phyloP scores from a whole-genome alignment of 1,140 invertebrate species.

The Pseudachorutes palmiensis region DNA sequence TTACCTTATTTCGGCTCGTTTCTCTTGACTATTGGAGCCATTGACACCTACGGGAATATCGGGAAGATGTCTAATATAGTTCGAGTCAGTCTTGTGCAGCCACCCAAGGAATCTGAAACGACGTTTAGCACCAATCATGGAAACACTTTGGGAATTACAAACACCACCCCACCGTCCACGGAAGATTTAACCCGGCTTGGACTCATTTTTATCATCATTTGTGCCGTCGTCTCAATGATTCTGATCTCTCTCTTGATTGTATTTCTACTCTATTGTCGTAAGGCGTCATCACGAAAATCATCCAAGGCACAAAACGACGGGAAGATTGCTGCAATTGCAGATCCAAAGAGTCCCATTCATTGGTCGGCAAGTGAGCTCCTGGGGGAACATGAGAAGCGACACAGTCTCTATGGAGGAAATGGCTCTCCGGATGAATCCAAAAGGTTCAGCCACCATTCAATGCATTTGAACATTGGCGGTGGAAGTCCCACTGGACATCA shows the following conservation, averaged over 20 bases:
- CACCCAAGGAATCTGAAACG: conserved; percentile 30
- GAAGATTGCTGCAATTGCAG: conserved; percentile 37
- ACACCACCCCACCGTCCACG: conserved; percentile 31
- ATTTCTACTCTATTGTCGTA: conserved; percentile 33
- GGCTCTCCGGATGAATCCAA: conserved; percentile 4
- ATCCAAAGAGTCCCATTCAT: conserved; percentile 37
- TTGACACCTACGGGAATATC: conserved; percentile 31
- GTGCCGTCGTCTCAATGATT: conserved; percentile 34
- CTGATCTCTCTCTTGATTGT: conserved; percentile 33
- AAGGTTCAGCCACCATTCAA: conserved; percentile 16
- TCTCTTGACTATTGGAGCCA: conserved; percentile 24
- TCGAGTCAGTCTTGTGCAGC: conserved; percentile 23
- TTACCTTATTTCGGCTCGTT: conserved; percentile 33
- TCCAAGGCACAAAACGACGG: conserved; percentile 30
- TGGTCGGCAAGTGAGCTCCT: conserved; percentile 35
- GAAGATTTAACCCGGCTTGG: conserved; percentile 34
- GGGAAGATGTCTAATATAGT: conserved; percentile 36
- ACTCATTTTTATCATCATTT: conserved; percentile 33
- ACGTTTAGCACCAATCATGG: not conserved
- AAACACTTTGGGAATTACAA: conserved; percentile 25
- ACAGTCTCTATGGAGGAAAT: conserved; percentile 36
- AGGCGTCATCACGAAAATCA: conserved; percentile 25
- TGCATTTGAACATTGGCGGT: conserved; percentile 31
- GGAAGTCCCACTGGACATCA: not conserved
- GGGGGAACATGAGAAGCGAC: conserved; percentile 37